A percentile compares a stretch with the other conserved stretches of the same genome.
Evolutionary conservation across 2,888 invertebrate species (phyloP).

Genomic region (Morpho helenor): DNA sequence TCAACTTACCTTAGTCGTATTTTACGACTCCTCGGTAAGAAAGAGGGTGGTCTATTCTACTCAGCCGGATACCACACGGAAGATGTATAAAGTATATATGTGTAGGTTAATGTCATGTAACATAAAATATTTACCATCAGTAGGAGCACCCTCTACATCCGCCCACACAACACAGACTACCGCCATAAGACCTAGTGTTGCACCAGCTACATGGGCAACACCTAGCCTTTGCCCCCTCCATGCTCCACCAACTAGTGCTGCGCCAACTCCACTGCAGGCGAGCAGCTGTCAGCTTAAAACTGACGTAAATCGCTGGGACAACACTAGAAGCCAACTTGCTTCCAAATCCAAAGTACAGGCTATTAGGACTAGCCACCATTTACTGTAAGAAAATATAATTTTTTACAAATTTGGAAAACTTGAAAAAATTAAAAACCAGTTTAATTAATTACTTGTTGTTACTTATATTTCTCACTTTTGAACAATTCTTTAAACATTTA

Average conservation of each 20-base stretch:
- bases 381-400: conserved; percentile 46
- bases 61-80: too few species aligned
- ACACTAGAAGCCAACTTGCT: conserved; percentile 89
- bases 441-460: too few species aligned
- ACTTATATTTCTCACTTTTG: too few species aligned
- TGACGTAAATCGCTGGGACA: conserved; percentile 83
- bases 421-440: too few species aligned
- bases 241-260: conserved; percentile 88
- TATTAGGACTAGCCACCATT: conserved; percentile 86
- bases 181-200: conserved; percentile 88
- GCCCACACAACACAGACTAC: conserved; percentile 91
- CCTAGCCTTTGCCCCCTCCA: conserved; percentile 87
- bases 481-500: too few species aligned
- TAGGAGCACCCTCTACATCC: conserved; percentile 86
- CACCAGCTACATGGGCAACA: conserved; percentile 81
- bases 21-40: too few species aligned
- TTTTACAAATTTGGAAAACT: neutral
- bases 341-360: conserved; percentile 91
- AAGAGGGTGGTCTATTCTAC: too few species aligned
- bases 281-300: conserved; percentile 84
- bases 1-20: too few species aligned
- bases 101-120: neutral
- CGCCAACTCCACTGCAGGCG: conserved; percentile 92
- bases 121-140: conserved; percentile 70
- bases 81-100: neutral